A percentile compares a stretch with the other conserved stretches of the same genome.
These are phyloP conservation scores for Mnemiopsis leidyi DNA, from an alignment of 37 sponge, comb jelly and placozoan species.

Conservation along the genomic window DNA sequence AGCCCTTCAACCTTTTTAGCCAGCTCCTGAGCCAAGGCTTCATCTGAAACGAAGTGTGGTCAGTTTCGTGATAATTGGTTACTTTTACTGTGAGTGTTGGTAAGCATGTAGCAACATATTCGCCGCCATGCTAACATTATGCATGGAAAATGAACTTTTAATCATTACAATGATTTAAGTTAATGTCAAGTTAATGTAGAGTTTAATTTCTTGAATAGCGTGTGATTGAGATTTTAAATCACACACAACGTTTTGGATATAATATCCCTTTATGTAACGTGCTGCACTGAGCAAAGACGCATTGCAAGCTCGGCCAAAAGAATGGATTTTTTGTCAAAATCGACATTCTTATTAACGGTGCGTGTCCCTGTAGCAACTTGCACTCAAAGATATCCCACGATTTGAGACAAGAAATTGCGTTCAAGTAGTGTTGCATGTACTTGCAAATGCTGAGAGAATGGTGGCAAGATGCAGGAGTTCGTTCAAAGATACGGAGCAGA, in stretches of 20 bases:
- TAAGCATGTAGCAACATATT: background rate
- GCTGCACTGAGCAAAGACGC: no score
- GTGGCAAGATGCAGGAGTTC: background rate
- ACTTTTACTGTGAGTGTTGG: background rate
- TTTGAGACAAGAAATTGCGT: background rate
- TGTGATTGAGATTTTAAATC: no score
- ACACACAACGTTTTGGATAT: no score
- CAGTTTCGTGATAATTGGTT: background rate
- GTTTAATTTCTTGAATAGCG: background rate
- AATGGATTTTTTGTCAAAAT: no score
- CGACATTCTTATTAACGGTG: no score
- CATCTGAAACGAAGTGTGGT: background rate
- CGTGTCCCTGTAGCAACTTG: background rate
- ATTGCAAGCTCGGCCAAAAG: no score
- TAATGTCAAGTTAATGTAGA: no score
- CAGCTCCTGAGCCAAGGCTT: conserved; percentile 62
- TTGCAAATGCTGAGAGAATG: background rate
- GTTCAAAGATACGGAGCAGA: background rate
- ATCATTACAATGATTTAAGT: background rate
- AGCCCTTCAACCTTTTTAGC: conserved; percentile 63
- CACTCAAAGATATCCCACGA: background rate
- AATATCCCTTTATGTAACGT: no score
- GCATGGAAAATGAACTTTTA: background rate
- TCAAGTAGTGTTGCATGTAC: background rate
- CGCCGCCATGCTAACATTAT: background rate